These are phyloP conservation scores for Mesitornis unicolor DNA, from an alignment of 2,113 vertebrate genomes.

Conservation along the genomic window DNA sequence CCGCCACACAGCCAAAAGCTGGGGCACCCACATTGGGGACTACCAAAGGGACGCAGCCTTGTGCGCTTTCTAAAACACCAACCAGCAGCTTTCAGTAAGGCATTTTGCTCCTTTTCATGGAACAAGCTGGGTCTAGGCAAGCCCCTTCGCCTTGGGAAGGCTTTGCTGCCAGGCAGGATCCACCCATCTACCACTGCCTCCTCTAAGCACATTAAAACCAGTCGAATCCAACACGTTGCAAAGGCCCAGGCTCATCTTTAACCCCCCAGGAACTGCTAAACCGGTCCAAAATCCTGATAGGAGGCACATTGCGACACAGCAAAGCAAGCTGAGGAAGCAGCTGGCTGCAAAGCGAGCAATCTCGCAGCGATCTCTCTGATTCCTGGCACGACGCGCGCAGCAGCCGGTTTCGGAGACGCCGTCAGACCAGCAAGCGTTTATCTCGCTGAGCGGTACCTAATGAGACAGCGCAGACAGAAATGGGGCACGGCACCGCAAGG, in stretches of 20 bases:
- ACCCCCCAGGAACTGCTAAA: neutral
- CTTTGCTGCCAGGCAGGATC: no score
- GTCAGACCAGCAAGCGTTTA: neutral
- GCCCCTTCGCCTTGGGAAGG: neutral
- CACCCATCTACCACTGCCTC: neutral
- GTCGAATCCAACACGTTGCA: neutral
- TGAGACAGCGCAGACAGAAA: neutral
- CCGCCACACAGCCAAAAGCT: neutral
- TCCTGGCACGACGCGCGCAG: neutral
- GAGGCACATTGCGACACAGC: neutral
- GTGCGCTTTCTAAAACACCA: neutral
- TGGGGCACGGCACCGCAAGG: neutral
- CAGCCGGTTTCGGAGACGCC: neutral
- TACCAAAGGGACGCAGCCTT: neutral
- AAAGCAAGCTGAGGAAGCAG: neutral
- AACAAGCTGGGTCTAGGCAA: neutral
- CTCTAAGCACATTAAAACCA: neutral
- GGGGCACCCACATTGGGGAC: rapidly evolving
- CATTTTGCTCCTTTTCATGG: neutral
- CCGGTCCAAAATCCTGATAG: neutral
- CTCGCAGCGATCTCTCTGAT: neutral
- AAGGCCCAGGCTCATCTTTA: neutral
- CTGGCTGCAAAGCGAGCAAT: neutral
- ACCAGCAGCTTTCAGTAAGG: neutral
- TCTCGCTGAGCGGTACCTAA: neutral